A percentile compares a stretch with the other conserved stretches of the same genome.
Evolutionary conservation across 2,888 invertebrate genomes (phyloP).

Genomic region (Mystacides longicornis): DNA sequence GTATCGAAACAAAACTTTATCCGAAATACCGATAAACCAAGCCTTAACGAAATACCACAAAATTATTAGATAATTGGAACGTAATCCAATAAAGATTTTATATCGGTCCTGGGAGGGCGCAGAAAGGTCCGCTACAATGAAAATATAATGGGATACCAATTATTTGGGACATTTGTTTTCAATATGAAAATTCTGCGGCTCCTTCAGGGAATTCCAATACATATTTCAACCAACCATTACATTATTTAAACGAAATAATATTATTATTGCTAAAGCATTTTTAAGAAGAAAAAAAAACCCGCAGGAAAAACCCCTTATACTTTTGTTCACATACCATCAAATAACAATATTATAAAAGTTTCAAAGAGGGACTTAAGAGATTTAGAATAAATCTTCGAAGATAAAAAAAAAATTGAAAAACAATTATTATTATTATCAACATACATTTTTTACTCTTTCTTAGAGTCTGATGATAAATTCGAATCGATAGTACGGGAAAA

Average conservation of each 20-base stretch:
- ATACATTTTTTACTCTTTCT: neutral
- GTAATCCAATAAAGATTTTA: slow-evolving; percentile 19
- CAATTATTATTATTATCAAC: neutral
- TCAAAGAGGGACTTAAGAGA: neutral
- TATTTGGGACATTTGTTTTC: slow-evolving; percentile 14
- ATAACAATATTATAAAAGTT: too few relatives aligned
- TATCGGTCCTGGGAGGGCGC: slow-evolving; percentile 8
- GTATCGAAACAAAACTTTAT: neutral
- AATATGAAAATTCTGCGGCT: slow-evolving; percentile 15
- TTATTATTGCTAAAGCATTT: too few relatives aligned
- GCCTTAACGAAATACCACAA: neutral
- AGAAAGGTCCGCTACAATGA: slow-evolving; percentile 7
- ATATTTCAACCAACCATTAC: neutral
- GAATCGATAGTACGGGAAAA: neutral
- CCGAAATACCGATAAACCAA: neutral
- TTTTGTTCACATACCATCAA: too few relatives aligned
- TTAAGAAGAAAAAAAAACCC: too few relatives aligned
- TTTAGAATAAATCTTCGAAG: neutral
- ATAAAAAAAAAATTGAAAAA: neutral
- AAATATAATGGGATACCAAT: slow-evolving; percentile 14
- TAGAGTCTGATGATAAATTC: neutral
- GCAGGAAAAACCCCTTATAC: too few relatives aligned
- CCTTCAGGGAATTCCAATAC: slow-evolving; percentile 6
- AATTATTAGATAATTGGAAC: slow-evolving; percentile 19
- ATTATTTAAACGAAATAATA: too few relatives aligned